phyloP scores from a whole-genome alignment of 2,113 vertebrate species.

The Tragelaphus imberbis region DNA sequence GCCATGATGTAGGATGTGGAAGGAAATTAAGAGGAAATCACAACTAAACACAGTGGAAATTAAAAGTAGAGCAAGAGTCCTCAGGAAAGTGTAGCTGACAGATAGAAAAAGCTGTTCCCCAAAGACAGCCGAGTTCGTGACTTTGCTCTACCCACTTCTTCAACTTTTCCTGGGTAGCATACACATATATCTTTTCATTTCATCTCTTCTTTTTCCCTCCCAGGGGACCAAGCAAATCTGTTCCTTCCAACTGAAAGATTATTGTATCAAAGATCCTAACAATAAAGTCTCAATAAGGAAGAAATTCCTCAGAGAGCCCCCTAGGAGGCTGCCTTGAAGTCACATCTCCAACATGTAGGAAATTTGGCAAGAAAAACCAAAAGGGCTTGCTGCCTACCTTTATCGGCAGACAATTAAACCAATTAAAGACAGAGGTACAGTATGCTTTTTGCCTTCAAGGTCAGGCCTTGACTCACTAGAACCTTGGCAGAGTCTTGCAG shows the following conservation, averaged over 20 bases:
- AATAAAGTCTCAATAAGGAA: constrained; percentile 44
- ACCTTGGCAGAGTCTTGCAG: constrained; percentile 76
- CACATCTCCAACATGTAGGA: not conserved
- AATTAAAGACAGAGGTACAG: constrained; percentile 70
- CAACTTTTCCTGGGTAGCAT: not conserved
- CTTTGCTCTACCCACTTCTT: not conserved
- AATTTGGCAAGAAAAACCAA: constrained; percentile 31
- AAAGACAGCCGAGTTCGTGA: not conserved
- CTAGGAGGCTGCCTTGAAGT: not conserved
- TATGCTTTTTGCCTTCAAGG: constrained; percentile 79
- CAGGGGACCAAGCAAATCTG: not conserved
- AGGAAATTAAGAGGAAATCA: not conserved
- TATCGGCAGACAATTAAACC: constrained; percentile 68
- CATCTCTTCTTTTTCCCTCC: not conserved
- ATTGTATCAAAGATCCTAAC: not conserved
- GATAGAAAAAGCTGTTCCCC: not conserved
- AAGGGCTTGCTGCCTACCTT: constrained; percentile 47
- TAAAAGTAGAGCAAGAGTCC: not conserved
- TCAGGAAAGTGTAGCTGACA: not conserved
- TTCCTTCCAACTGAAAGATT: not conserved
- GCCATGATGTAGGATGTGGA: not conserved
- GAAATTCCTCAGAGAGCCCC: constrained; percentile 36
- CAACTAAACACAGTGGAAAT: not conserved
- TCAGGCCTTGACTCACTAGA: constrained; percentile 76
- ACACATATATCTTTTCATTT: not conserved